These are phyloP conservation scores for Pteropus alecto DNA, from an alignment of 2,113 vertebrate genomes.

Conservation along the genomic window DNA sequence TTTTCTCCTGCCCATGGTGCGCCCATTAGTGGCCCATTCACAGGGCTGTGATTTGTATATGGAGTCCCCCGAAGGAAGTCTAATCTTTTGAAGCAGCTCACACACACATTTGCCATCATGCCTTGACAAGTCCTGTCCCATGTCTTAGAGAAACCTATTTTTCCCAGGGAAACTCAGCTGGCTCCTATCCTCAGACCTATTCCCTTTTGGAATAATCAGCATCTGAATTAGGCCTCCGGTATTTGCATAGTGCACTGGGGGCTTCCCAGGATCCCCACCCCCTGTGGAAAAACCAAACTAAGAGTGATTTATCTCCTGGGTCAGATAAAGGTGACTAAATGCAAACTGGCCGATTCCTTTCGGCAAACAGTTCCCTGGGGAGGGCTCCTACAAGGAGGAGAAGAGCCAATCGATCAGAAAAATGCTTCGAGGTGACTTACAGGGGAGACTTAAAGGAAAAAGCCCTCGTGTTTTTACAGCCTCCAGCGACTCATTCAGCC, in stretches of 20 bases:
- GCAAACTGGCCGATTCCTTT: slow-evolving; percentile 59
- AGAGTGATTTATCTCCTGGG: slow-evolving; percentile 75
- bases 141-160: background rate
- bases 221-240: background rate
- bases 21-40: background rate
- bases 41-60: accelerated
- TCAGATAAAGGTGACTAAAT: slow-evolving; percentile 74
- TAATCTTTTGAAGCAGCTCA: background rate
- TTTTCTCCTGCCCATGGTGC: accelerated
- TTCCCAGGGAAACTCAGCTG: background rate
- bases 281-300: background rate
- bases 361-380: slow-evolving; percentile 51
- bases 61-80: background rate
- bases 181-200: background rate
- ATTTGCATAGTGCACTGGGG: background rate
- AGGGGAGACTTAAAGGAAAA: slow-evolving; percentile 55
- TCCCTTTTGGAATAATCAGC: background rate
- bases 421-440: slow-evolving; percentile 64
- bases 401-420: slow-evolving; percentile 43
- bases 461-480: slow-evolving; percentile 6
- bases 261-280: background rate
- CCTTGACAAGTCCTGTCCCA: background rate
- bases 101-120: accelerated
- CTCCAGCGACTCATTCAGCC: background rate
- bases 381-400: slow-evolving; percentile 39